Base-by-base conservation (phyloP, 2,888 invertebrate species). In the Kryphioiulus occultus region DNA sequence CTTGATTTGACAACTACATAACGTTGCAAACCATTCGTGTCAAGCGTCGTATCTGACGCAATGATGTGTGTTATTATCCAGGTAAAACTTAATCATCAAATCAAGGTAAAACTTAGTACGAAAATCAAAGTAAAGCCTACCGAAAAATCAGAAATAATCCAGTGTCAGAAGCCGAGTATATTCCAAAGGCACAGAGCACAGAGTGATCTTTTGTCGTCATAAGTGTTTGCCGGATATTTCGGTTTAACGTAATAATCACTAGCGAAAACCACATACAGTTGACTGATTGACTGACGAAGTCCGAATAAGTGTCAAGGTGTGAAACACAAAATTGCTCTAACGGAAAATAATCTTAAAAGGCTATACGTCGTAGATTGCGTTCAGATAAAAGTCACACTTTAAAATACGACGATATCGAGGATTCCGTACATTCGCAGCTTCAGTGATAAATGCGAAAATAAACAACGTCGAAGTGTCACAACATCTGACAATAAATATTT, bases 301-400 rank as follows among this genome's bases (percentile, higher is more conserved):
- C 12, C 15, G 12, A 78, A 78, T 78, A 78, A 78, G 15, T 78
- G 78, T 78, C 78, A 78, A 78, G 78, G 78, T 30, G 78, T 15
- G 26, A 15, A 30, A 78, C 10, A 78, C 12, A 59, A 68, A 68
- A 78, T n/a, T 30, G 78, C 15, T 10, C 78, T 78, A 12, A 78
- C 30, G 22, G 78, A 78, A n/a, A 78, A 26, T 78, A 78, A 78
- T 78, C 78, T 78, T 78, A 78, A 53, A 78, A 12, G 30, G 30
- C 30, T 78, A n/a, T n/a, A 78, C 78, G 78, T 78, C 78, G 15
- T 26, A 30, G 78, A 78, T 78, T 78, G 78, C 78, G 78, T 78
- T 2, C 30, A 78, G 78, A 78, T 78, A 78, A 78, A 15, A 26
- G 78, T 30, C 30, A 30, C 30, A 26, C 22, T 15, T 12, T 44